These are phyloP conservation scores for Neomicropteryx cornuta DNA, from an alignment of 1,140 invertebrate species.

Conservation along the genomic window DNA sequence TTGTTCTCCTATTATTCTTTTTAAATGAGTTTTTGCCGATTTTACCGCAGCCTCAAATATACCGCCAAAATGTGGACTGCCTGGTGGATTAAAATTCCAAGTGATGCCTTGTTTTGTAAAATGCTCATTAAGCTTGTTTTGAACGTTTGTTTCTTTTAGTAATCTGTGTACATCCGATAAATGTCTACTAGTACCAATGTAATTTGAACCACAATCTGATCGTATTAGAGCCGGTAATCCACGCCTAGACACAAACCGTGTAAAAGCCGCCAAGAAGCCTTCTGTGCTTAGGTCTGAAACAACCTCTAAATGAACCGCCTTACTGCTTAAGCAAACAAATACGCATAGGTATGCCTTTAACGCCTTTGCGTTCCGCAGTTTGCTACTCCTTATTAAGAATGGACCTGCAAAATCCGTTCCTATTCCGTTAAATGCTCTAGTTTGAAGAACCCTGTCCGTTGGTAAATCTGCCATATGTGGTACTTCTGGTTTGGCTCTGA, in stretches of 20 bases:
- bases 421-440: conserved; percentile 18
- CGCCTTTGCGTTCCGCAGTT: conserved; percentile 12
- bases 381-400: conserved; percentile 20
- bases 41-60: conserved; percentile 23
- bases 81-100: conserved; percentile 8
- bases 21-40: conserved; percentile 19
- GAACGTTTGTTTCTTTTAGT: conserved; percentile 5
- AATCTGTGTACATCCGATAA: conserved; percentile 10
- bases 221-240: conserved; percentile 22
- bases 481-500: conserved; percentile 6
- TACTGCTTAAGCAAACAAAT: conserved; percentile 31
- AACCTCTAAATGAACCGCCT: conserved; percentile 32
- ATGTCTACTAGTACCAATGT: conserved; percentile 18
- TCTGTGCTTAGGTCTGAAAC: conserved; percentile 25
- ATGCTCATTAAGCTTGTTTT: conserved; percentile 6
- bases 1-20: conserved; percentile 10
- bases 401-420: conserved; percentile 33
- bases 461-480: conserved; percentile 24
- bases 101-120: conserved; percentile 9
- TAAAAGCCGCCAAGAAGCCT: conserved; percentile 25
- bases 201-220: conserved; percentile 29
- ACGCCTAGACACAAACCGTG: conserved; percentile 26
- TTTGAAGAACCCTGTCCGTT: conserved; percentile 14
- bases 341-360: conserved; percentile 29
- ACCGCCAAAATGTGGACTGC: conserved; percentile 10